These are phyloP conservation scores for Hartigia nigra DNA, from an alignment of 2,888 invertebrate genomes.

Conservation along the genomic window DNA sequence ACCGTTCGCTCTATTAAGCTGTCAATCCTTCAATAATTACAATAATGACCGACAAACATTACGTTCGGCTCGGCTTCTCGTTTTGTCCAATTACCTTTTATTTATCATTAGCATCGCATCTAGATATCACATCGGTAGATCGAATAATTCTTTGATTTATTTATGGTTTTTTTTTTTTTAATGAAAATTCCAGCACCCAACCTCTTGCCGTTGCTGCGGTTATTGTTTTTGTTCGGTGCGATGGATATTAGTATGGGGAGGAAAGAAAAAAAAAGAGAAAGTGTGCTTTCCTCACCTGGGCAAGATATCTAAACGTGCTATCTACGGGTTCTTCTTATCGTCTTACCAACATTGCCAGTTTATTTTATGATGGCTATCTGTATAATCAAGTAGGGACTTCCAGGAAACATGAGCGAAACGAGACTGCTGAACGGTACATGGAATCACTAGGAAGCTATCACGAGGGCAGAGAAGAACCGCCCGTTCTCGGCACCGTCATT, in stretches of 20 bases:
- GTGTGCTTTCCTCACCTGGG: neutral
- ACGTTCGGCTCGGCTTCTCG: neutral
- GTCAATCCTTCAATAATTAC: conserved; percentile 41
- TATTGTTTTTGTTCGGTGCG: neutral
- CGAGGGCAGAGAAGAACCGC: neutral
- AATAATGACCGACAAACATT: conserved; percentile 30
- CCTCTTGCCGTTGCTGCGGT: neutral
- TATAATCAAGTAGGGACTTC: neutral
- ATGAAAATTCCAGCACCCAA: neutral
- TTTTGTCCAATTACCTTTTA: neutral
- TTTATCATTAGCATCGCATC: neutral
- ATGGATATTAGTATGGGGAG: conserved; percentile 4
- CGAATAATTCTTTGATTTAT: neutral
- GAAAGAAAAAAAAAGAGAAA: conserved; percentile 10
- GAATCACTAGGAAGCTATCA: neutral
- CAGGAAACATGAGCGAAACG: neutral
- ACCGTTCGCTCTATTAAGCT: conserved; percentile 32
- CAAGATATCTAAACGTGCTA: neutral
- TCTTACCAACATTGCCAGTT: neutral
- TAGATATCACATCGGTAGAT: neutral
- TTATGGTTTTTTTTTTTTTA: neutral
- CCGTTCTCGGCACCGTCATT: neutral
- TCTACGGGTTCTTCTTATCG: neutral
- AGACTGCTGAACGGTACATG: neutral
- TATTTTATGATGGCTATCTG: neutral